These are phyloP conservation scores for Galagoides demidoff DNA, from an alignment of 2,797 vertebrate genomes.

Conservation along the genomic window DNA sequence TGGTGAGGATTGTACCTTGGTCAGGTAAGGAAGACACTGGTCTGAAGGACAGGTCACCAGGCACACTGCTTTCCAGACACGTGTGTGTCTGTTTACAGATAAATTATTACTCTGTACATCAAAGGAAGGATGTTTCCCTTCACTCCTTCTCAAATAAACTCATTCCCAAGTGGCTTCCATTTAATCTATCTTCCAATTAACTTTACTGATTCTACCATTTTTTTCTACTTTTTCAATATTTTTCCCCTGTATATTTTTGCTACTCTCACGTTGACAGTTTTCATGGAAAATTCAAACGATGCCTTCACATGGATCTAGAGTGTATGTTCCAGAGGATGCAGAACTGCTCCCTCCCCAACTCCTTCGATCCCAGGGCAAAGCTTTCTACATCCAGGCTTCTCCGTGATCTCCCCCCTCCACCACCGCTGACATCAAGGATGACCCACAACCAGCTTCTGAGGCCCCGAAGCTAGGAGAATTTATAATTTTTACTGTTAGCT, in stretches of 20 bases:
- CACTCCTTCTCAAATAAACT: conserved; percentile 19
- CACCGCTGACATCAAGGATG: background rate
- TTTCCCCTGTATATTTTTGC: background rate
- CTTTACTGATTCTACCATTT: background rate
- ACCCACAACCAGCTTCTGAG: background rate
- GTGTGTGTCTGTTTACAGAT: background rate
- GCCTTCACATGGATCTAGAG: background rate
- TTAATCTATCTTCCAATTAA: background rate
- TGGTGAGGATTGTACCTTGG: background rate
- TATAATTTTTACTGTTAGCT: background rate
- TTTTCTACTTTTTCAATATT: background rate
- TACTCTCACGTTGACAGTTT: background rate
- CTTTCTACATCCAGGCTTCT: background rate
- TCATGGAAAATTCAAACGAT: background rate
- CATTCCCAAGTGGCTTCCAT: background rate
- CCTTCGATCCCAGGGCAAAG: background rate
- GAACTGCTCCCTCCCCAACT: background rate
- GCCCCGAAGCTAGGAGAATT: background rate
- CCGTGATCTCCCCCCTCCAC: background rate
- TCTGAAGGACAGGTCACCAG: background rate
- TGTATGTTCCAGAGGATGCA: background rate
- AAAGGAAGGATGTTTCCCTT: background rate
- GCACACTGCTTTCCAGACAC: background rate
- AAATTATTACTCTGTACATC: background rate
- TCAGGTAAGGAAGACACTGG: background rate